Percentiles rank a stretch among this genome's conserved stretches.
Conservation (phyloP, 2,888 invertebrate genomes). For the Parthenolecanium corni region DNA sequence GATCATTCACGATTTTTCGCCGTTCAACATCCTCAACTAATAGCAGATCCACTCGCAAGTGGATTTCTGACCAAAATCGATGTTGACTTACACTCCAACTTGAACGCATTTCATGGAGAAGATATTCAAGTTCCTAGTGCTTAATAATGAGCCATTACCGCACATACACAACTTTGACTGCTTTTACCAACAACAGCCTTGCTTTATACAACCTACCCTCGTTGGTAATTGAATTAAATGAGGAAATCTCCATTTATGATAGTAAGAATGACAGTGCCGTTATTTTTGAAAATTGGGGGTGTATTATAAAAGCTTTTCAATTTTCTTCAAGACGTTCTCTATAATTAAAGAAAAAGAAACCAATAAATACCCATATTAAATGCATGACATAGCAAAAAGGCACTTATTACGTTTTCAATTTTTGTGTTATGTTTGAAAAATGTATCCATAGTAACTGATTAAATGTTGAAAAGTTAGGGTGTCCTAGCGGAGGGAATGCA, state of each 20-base stretch:
- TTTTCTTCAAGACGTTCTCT: too few relatives aligned
- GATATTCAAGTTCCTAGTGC: conserved; percentile 52
- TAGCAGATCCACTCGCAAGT: too few relatives aligned
- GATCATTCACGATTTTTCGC: too few relatives aligned
- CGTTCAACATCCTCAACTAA: too few relatives aligned
- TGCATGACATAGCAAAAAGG: conserved; percentile 3
- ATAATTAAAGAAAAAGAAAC: too few relatives aligned
- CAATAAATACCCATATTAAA: too few relatives aligned
- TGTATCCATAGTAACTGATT: conserved; percentile 21
- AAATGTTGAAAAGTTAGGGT: conserved; percentile 14
- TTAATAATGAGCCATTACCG: conserved; percentile 51
- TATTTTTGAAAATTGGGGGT: too few relatives aligned
- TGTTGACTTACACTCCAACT: conserved; percentile 13
- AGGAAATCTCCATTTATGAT: too few relatives aligned
- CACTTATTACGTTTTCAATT: not conserved
- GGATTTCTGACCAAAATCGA: conserved; percentile 14
- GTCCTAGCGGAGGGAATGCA: conserved; percentile 23
- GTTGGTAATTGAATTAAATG: too few relatives aligned
- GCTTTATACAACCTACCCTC: not conserved
- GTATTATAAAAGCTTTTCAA: too few relatives aligned
- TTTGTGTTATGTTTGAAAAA: conserved; percentile 12
- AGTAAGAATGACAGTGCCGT: too few relatives aligned
- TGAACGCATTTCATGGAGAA: conserved; percentile 34
- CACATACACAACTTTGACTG: conserved; percentile 50
- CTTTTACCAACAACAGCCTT: conserved; percentile 43